Conservation (phyloP, 2,797 vertebrate genomes). For the Geotrypetes seraphini region DNA sequence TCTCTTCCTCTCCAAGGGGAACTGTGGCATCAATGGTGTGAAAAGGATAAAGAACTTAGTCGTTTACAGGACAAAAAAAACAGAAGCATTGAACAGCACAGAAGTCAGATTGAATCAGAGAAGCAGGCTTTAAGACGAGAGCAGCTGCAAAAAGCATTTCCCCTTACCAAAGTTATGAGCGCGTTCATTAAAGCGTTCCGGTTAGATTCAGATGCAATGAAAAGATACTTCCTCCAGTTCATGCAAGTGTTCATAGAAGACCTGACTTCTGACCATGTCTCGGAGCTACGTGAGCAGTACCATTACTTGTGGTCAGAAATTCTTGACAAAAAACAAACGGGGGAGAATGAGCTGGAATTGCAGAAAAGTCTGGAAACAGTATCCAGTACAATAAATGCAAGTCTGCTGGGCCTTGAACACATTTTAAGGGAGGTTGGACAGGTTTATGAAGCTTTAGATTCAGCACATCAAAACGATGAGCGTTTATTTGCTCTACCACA, state of each 20-base stretch:
- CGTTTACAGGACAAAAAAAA: constrained; percentile 25
- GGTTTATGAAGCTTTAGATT: constrained; percentile 51
- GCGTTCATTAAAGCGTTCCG: constrained; percentile 18
- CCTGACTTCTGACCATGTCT: constrained; percentile 10
- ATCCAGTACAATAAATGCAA: constrained; percentile 30
- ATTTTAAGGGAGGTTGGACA: constrained; percentile 57
- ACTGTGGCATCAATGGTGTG: constrained; percentile 47
- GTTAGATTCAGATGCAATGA: constrained; percentile 7
- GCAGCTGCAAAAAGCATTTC: constrained; percentile 10
- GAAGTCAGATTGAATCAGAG: constrained; percentile 11
- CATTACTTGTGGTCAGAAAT: constrained; percentile 30
- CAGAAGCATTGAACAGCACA: constrained; percentile 31
- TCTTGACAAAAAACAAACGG: constrained; percentile 10
- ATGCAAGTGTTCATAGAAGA: constrained; percentile 29
- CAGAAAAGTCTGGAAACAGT: constrained; percentile 24
- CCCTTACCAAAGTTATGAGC: constrained; percentile 22
- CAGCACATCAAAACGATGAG: neutral
- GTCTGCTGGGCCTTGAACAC: constrained; percentile 50
- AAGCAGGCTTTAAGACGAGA: constrained; percentile 7
- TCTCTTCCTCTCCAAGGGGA: constrained; percentile 42
- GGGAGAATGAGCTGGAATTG: neutral
- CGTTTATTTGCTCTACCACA: constrained; percentile 30
- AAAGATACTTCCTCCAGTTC: constrained; percentile 39
- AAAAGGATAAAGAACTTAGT: constrained; percentile 39
- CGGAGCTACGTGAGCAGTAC: constrained; percentile 16